These are phyloP conservation scores for Patella depressa DNA, from an alignment of 2,888 invertebrate species.

Conservation along the genomic window DNA sequence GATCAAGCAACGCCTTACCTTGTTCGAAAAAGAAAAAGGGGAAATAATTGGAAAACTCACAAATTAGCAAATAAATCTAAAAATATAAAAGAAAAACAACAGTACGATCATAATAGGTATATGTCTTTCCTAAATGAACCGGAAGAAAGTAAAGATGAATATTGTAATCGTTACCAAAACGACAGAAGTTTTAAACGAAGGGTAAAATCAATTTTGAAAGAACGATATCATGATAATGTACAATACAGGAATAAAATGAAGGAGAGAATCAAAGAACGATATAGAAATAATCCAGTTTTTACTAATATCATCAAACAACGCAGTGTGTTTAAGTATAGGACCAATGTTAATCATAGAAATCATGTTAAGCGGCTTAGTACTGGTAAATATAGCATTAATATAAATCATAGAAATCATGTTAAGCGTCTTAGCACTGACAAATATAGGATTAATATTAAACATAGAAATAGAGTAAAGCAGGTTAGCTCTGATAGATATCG, in stretches of 20 bases:
- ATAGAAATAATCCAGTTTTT: not conserved
- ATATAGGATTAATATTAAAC: not conserved
- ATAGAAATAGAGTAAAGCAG: not conserved
- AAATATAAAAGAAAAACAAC: no score
- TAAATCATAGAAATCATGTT: not conserved
- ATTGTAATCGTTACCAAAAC: not conserved
- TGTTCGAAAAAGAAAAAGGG: no score
- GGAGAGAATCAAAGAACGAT: not conserved
- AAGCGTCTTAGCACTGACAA: not conserved
- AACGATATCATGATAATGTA: not conserved
- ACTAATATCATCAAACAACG: not conserved
- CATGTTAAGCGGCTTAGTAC: rapidly evolving
- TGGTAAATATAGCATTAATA: not conserved
- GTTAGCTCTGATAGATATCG: not conserved
- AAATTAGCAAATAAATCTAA: no score
- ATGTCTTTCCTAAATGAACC: no score
- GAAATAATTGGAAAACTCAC: no score
- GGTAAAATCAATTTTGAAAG: not conserved
- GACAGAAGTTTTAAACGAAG: not conserved
- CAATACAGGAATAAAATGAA: not conserved
- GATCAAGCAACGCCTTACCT: no score
- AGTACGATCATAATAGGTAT: no score
- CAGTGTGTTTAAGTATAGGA: not conserved
- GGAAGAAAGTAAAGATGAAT: no score
- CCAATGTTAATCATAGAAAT: not conserved